Conservation (phyloP, 2,797 vertebrate species). For the Tapirus indicus region DNA sequence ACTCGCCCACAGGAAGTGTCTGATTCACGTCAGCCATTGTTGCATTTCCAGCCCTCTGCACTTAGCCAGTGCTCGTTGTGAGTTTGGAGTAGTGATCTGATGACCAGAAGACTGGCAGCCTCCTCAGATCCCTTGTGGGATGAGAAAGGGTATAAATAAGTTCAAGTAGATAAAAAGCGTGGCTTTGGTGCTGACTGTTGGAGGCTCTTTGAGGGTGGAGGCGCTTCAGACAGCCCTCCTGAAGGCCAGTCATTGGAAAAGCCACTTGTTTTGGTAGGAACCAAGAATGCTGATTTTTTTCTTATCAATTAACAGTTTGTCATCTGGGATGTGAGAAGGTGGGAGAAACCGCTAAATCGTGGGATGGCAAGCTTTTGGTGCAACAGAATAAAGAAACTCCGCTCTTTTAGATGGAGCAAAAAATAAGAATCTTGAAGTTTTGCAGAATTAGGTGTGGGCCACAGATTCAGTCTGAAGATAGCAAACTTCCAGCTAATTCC, state of each 20-base stretch:
- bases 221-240: not conserved
- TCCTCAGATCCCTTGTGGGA: not conserved
- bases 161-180: not conserved
- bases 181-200: not conserved
- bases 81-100: not conserved
- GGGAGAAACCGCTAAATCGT: not conserved
- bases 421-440: not conserved
- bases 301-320: not conserved
- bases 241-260: not conserved
- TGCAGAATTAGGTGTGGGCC: not conserved
- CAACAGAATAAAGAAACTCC: conserved; percentile 18
- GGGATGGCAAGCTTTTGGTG: not conserved
- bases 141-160: conserved; percentile 19
- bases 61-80: not conserved
- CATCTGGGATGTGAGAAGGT: not conserved
- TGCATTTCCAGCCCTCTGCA: not conserved
- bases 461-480: not conserved
- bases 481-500: not conserved
- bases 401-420: not conserved
- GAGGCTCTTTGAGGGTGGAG: not conserved
- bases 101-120: not conserved
- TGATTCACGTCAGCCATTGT: not conserved
- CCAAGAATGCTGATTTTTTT: conserved; percentile 7
- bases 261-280: not conserved
- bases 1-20: not conserved